phyloP scores from a whole-genome alignment of 2,113 vertebrate species.

The Natator depressus region DNA sequence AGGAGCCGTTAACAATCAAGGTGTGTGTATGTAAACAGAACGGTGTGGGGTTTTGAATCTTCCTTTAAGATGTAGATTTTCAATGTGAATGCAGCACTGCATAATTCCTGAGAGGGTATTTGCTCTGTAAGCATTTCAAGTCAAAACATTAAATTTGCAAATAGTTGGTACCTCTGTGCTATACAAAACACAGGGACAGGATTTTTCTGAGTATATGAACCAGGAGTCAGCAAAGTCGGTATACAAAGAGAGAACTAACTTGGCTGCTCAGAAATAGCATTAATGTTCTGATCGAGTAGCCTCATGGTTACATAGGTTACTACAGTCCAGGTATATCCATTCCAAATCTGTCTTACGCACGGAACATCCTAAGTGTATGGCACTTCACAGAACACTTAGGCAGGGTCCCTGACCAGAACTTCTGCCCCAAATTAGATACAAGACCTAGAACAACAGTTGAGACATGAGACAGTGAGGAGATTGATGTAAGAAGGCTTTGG shows the following conservation, averaged over 20 bases:
- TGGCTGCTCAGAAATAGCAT: background rate
- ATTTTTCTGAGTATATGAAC: background rate
- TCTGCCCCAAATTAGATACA: background rate
- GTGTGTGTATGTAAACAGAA: background rate
- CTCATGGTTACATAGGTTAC: rapidly evolving
- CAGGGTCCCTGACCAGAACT: background rate
- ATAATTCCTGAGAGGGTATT: background rate
- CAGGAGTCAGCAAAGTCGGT: background rate
- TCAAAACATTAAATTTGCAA: constrained; percentile 12
- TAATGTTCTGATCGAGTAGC: background rate
- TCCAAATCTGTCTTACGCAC: background rate
- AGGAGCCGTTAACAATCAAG: background rate
- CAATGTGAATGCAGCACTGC: background rate
- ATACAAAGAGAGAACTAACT: background rate
- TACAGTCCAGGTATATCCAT: background rate
- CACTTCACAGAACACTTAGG: background rate
- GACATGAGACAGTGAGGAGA: background rate
- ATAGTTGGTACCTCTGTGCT: background rate
- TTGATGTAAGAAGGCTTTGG: background rate
- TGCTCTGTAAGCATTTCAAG: background rate
- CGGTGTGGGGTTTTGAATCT: background rate
- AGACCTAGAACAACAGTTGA: background rate
- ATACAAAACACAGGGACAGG: background rate
- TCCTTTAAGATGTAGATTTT: background rate
- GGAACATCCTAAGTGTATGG: background rate